Conservation (phyloP, 1,140 invertebrate species). For the Saccostrea echinata region DNA sequence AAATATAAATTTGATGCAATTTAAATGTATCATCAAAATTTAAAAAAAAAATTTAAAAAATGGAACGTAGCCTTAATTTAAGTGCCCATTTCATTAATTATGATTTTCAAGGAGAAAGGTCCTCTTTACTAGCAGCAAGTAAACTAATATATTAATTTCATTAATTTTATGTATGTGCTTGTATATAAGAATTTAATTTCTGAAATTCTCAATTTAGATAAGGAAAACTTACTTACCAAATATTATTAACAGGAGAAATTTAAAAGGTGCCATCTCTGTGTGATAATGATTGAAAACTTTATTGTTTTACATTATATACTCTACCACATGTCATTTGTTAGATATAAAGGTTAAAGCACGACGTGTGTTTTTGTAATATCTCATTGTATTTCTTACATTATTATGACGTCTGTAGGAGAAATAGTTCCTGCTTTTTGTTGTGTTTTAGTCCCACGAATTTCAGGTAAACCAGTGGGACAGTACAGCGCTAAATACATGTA, state of each 20-base stretch:
- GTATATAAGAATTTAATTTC: no score
- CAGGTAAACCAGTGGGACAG: background rate
- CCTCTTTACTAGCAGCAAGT: no score
- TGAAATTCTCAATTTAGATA: no score
- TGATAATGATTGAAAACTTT: constrained; percentile 11
- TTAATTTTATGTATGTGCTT: no score
- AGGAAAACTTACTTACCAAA: background rate
- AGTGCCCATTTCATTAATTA: no score
- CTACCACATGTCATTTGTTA: background rate
- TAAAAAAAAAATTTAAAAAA: no score
- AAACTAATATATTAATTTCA: no score
- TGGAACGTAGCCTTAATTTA: no score
- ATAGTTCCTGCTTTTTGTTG: background rate
- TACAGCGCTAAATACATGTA: background rate
- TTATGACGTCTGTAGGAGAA: background rate
- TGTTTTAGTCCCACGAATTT: background rate
- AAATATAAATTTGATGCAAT: no score
- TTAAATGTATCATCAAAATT: no score
- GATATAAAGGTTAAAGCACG: background rate
- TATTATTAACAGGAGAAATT: background rate
- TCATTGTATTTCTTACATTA: background rate
- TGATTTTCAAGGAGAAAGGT: no score
- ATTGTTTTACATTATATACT: background rate
- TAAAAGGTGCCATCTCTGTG: background rate
- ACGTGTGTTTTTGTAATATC: background rate